Evolutionary conservation across 2,888 invertebrate species (phyloP), one percentile per base, ranked within the genome.

Genomic region (Nephrotoma flavescens): DNA sequence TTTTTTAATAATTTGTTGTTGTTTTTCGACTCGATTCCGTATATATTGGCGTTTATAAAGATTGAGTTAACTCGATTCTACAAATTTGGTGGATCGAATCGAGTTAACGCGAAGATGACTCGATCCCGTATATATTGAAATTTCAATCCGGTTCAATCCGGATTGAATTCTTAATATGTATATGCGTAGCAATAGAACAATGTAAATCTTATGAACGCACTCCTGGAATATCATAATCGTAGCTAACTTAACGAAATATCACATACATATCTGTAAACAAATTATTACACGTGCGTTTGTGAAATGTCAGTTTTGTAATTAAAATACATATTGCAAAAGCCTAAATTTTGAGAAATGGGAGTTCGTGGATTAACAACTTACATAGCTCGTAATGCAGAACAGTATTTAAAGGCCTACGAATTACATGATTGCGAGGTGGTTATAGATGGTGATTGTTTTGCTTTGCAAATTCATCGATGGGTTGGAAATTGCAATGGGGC

Each of bases 341-440:
- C 15, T 1, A 15, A 41, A 41, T n/a, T 84, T 31, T 2, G 31
- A 47, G 47, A 5, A 11, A 96, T 98, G 98, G 98, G 98, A 9
- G 95, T 98, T 6, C 93, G 94, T 87, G 98, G 98, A 57, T 92
- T 98, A 87, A 97, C 97, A 12, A 95, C 96, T 0, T 97, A 94
- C 89, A 95, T 97, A 88, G 93, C 94, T 45, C 92, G 92, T 88
- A 93, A 94, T 89, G 93, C 95, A 42, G 93, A 95, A 88, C 91
- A 92, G 57, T 96, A 95, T 89, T 92, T 97, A 85, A 93, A 94
- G 89, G 90, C 93, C 7, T 93, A 93, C 89, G 92, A 94, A 88
- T 92, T 97, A 7, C 94, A 95, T 88, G 93, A 96, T 89, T 93
- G 94, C 15, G 93, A 93, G 88, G 90, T 97, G 15, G 94, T 97